Evolutionary conservation across 2,113 vertebrate species (phyloP).

Genomic region (Martes martes): DNA sequence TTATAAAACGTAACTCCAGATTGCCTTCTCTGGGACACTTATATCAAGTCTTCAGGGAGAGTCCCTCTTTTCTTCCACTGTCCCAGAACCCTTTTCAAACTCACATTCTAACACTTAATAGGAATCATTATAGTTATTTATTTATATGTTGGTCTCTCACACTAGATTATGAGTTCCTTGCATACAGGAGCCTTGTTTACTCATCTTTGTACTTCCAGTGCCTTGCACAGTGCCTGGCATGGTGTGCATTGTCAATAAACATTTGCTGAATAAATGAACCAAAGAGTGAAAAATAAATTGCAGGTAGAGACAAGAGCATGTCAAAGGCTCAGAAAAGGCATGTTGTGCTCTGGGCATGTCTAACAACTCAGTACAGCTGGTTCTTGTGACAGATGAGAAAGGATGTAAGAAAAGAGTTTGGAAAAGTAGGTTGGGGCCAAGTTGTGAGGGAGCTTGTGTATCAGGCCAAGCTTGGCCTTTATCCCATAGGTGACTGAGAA

Average conservation of each 20-base stretch:
- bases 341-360: neutral
- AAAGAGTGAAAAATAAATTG: neutral
- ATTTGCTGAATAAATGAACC: neutral
- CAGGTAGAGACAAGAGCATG: neutral
- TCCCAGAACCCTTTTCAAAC: neutral
- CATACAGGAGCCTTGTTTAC: neutral
- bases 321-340: neutral
- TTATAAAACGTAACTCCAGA: neutral
- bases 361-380: neutral
- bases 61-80: neutral
- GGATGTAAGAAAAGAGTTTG: neutral
- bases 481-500: neutral
- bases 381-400: neutral
- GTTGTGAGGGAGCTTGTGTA: neutral
- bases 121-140: neutral
- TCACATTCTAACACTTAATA: neutral
- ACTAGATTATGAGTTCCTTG: neutral
- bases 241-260: neutral
- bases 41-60: neutral
- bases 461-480: neutral
- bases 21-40: neutral
- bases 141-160: neutral
- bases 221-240: neutral
- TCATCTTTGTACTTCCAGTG: neutral
- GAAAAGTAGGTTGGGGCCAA: neutral